phyloP scores from a whole-genome alignment of 2,113 vertebrate species.

The Addax nasomaculatus region DNA sequence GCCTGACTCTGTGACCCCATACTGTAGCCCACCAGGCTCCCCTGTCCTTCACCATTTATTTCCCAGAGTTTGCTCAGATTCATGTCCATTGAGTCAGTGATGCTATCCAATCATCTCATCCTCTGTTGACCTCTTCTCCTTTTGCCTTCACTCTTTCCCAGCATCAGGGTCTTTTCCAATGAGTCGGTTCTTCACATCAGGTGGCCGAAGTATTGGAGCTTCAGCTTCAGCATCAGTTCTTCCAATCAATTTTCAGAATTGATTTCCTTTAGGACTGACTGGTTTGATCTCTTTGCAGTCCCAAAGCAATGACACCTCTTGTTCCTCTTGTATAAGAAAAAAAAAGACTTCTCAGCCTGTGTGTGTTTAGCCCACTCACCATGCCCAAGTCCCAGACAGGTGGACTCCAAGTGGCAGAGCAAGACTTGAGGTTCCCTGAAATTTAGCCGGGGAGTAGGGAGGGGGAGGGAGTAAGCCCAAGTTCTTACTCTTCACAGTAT shows the following conservation, averaged over 20 bases:
- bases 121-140: neutral
- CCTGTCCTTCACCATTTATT: neutral
- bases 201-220: neutral
- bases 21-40: neutral
- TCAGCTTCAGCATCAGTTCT: neutral
- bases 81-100: neutral
- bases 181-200: neutral
- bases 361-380: neutral
- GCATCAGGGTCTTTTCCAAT: neutral
- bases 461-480: neutral
- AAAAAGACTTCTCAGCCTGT: neutral
- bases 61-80: neutral
- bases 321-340: neutral
- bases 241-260: neutral
- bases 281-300: neutral
- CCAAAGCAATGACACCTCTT: neutral
- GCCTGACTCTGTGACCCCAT: neutral
- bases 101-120: neutral
- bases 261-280: neutral
- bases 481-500: neutral
- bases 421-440: neutral
- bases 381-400: neutral
- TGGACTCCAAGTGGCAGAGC: neutral
- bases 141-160: neutral
- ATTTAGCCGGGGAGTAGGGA: rapidly evolving